Base-by-base conservation (phyloP, 2,797 vertebrate species). In the Gambusia yucatana region DNA sequence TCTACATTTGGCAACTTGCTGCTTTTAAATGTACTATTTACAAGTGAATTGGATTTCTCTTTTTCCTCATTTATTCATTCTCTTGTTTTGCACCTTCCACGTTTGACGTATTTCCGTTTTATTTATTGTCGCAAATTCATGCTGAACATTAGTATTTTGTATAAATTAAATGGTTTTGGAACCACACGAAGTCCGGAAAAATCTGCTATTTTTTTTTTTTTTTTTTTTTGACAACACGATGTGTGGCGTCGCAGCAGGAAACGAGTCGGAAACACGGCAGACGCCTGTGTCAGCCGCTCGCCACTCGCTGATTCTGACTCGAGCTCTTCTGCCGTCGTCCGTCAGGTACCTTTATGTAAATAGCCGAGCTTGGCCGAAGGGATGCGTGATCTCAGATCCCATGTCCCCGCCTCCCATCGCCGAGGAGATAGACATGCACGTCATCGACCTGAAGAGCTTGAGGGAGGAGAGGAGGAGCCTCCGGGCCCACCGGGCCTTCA, bases 381-480 rank as follows among this genome's bases (percentile, higher is more conserved):
- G 96, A 67, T 98, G 97, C 0, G 88, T 99, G 80, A 97, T 99
- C 89, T 97, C 97, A 0, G 97, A 99, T 89, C 98, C 98, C 0
- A 97, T 98, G 98, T 97, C 96, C 80, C 98, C 98, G 0, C 98
- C 98, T 0, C 98, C 98, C 80, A 99, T 99, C 0, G 98, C 98
- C 0, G 98, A 98, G 93, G 98, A 99, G 94, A 99, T 99, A 0
- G 98, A 99, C 86, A 92, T 99, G 79, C 97, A 98, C 0, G 98
- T 99, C 48, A 98, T 99, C 0, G 98, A 99, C 84, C 95, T 99
- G 81, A 98, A 98, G 95, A 99, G 96, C 1, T 94, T 99, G 94
- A 94, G 96, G 77, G 98, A 99, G 90, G 98, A 97, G 90, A 97
- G 96, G 39, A 94, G 97, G 73, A 97, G 97, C 0, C 95, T 99